Evolutionary conservation across 2,797 vertebrate species (phyloP).

Genomic region (Coilia nasus): DNA sequence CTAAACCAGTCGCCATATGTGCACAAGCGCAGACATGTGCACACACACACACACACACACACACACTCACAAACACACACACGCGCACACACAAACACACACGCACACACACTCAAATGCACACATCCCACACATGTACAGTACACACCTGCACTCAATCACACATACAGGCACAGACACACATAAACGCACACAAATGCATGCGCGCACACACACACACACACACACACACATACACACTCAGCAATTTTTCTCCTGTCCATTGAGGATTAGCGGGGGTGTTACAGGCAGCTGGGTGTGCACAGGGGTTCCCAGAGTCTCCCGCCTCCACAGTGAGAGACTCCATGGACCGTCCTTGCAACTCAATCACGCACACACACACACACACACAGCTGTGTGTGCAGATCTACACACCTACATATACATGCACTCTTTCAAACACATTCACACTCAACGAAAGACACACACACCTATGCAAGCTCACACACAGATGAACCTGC

Average conservation of each 20-base stretch:
- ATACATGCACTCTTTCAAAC: neutral
- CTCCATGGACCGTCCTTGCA: neutral
- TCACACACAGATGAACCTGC: neutral
- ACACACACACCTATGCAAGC: neutral
- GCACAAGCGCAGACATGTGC: no score
- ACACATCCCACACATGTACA: slow-evolving; percentile 11
- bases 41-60: neutral
- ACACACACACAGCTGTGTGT: neutral
- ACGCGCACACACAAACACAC: slow-evolving; percentile 45
- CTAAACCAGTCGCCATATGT: slow-evolving; percentile 42
- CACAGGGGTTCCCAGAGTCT: slow-evolving; percentile 44
- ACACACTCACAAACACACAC: slow-evolving; percentile 37
- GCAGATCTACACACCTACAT: neutral
- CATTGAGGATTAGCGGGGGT: slow-evolving; percentile 50
- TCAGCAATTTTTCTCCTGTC: slow-evolving; percentile 43
- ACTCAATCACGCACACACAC: neutral
- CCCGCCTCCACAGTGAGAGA: neutral
- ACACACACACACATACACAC: neutral
- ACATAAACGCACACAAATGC: slow-evolving; percentile 43
- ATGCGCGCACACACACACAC: slow-evolving; percentile 35
- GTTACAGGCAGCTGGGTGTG: slow-evolving; percentile 27
- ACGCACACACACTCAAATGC: slow-evolving; percentile 27
- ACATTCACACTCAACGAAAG: neutral
- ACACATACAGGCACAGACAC: slow-evolving; percentile 36
- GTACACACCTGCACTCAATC: neutral